Evolutionary conservation across 2,888 invertebrate genomes (phyloP), one percentile per base, ranked within the genome.

Genomic region (Dinocampus coccinellae): DNA sequence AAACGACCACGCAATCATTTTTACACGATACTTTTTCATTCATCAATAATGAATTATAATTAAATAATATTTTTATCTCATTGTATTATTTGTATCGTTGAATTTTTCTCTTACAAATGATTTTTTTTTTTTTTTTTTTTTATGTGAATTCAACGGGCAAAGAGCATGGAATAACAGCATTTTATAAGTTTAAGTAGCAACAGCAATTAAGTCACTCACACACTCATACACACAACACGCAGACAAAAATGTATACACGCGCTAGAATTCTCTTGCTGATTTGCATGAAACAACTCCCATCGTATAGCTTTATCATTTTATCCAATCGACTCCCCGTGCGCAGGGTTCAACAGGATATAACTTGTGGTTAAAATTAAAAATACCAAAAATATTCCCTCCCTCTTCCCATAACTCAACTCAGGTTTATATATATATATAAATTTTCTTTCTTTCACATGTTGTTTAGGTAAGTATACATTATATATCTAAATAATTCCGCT

Each of bases 281-380:
- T 70, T 65, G 52, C 65, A 60, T 70, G 65, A 66, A 70, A 34
- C 65, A 70, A 53, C 52, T 47, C 60, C 58, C 60, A 60, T 65
- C 70, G 16, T 47, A 66, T 70, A 65, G 52, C 34, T 70, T 65
- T 60, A 68, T 68, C 60, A 29, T 68, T 68, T 60, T 47, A 68
- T 68, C 58, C 33, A 52, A 68, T 60, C 47, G n/a, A 47, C 39
- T 22, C 47, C 9, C 16, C 26, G 60, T 13, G 10, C 57, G 20
- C 39, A 29, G 29, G 42, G 57, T n/a, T 66, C 29, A 57, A 66
- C 57, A 26, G 39, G 20, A 58, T 57, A 26, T 29, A 11, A 22
- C 66, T n/a, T 58, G 67, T 29, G 39, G 22, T 36, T n/a, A 34
- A 58, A 65, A 29, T 10, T 39, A n/a, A 39, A 66, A 39, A 26